Conservation (phyloP, 2,797 vertebrate species). For the Leontopithecus rosalia region DNA sequence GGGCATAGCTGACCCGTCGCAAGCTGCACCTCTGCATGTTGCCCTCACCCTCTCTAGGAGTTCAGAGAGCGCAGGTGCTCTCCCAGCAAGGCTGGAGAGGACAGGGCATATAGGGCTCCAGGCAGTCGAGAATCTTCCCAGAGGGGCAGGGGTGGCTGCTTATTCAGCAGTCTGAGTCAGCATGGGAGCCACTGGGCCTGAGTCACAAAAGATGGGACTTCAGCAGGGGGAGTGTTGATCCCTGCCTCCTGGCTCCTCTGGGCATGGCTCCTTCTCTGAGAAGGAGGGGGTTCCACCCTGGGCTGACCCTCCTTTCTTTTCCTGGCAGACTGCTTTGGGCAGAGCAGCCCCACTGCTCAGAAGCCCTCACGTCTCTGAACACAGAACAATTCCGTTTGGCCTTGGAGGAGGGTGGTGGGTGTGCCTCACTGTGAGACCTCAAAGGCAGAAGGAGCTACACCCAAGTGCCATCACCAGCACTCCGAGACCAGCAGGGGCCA, state of each 20-base stretch:
- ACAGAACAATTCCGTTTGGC: not conserved
- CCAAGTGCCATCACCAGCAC: not conserved
- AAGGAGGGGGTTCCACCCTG: not conserved
- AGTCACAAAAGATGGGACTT: conserved; percentile 54
- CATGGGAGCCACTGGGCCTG: not conserved
- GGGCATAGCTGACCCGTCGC: not conserved
- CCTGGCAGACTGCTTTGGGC: not conserved
- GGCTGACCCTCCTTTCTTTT: not conserved
- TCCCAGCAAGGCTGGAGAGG: not conserved
- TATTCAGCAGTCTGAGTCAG: not conserved
- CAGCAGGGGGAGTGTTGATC: not conserved
- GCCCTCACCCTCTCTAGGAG: not conserved
- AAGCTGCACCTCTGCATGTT: fast-evolving
- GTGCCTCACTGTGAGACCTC: not conserved
- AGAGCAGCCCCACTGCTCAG: not conserved
- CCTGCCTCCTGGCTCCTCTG: not conserved
- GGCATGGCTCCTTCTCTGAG: not conserved
- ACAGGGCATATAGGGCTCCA: not conserved
- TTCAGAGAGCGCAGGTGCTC: not conserved
- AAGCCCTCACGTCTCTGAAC: not conserved
- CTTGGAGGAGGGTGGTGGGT: not conserved
- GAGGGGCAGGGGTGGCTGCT: not conserved
- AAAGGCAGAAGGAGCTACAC: not conserved
- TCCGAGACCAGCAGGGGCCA: not conserved
- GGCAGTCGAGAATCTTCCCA: not conserved